Conservation (phyloP, 2,113 vertebrate species). For the Percopsis transmontana region DNA sequence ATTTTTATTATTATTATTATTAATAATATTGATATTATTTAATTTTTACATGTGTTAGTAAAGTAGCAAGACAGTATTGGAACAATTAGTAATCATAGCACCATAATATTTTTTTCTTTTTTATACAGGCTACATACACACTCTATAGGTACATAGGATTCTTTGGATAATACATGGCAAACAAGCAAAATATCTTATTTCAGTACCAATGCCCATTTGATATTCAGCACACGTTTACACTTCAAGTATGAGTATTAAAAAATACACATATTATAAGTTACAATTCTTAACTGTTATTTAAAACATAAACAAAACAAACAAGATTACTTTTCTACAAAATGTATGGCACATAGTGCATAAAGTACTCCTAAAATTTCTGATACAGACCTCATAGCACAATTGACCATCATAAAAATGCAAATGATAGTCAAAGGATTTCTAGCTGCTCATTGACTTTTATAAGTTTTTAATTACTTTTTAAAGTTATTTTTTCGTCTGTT, state of each 20-base stretch:
- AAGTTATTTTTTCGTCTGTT: slow-evolving; percentile 43
- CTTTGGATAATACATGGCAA: slow-evolving; percentile 79
- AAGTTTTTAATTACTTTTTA: slow-evolving; percentile 15
- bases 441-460: slow-evolving; percentile 72
- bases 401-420: slow-evolving; percentile 62
- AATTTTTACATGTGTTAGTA: slow-evolving; percentile 71
- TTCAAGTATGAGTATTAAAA: slow-evolving; percentile 81
- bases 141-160: slow-evolving; percentile 65
- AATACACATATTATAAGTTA: slow-evolving; percentile 74
- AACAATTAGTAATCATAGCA: slow-evolving; percentile 72
- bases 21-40: slow-evolving; percentile 67
- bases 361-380: slow-evolving; percentile 85
- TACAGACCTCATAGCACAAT: slow-evolving; percentile 87
- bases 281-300: slow-evolving; percentile 70
- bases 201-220: slow-evolving; percentile 64
- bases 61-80: slow-evolving; percentile 60
- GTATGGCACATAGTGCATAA: slow-evolving; percentile 91
- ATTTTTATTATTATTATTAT: slow-evolving; percentile 39
- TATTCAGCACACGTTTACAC: slow-evolving; percentile 69
- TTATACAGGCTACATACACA: slow-evolving; percentile 62
- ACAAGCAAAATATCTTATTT: slow-evolving; percentile 58
- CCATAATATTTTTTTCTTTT: slow-evolving; percentile 67
- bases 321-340: slow-evolving; percentile 72
- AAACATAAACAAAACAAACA: slow-evolving; percentile 46
- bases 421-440: slow-evolving; percentile 71